phyloP scores from a whole-genome alignment of 2,797 vertebrate species.

The Gadopsis marmoratus region DNA sequence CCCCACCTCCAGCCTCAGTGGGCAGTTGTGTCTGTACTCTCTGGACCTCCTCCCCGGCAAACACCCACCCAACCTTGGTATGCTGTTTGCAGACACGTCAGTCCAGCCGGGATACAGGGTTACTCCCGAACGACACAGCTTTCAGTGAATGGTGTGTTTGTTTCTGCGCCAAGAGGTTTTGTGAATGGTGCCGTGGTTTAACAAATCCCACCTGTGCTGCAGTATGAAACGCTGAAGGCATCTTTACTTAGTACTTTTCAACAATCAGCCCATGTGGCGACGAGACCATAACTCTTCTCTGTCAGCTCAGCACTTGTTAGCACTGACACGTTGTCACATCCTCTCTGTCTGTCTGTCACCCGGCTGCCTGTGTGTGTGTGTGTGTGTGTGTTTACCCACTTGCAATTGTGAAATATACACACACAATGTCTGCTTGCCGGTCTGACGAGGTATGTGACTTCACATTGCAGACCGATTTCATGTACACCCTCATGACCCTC shows the following conservation, averaged over 20 bases:
- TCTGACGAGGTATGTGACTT: conserved; percentile 56
- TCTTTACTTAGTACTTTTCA: conserved; percentile 22
- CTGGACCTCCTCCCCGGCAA: conserved; percentile 31
- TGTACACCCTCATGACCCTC: conserved; percentile 32
- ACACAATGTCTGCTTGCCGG: conserved; percentile 43
- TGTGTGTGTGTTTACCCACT: conserved; percentile 36
- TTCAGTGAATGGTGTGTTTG: conserved; percentile 47
- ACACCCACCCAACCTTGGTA: conserved; percentile 51
- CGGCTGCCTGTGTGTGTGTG: conserved; percentile 30
- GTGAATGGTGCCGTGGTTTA: conserved; percentile 26
- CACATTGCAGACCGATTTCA: conserved; percentile 47
- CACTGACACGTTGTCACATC: conserved; percentile 46
- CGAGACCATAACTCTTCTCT: conserved; percentile 18
- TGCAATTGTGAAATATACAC: conserved; percentile 56
- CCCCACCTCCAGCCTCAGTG: conserved; percentile 28
- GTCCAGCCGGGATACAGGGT: conserved; percentile 48
- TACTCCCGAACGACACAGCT: conserved; percentile 25
- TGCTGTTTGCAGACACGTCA: conserved; percentile 57
- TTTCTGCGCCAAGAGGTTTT: conserved; percentile 35
- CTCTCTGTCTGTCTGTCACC: conserved; percentile 52
- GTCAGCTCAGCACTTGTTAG: conserved; percentile 52
- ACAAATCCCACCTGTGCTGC: conserved; percentile 44
- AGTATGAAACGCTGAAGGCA: background rate
- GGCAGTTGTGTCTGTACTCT: conserved; percentile 38
- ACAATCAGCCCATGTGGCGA: conserved; percentile 14